These are phyloP conservation scores for Ophonus ardosiacus DNA, from an alignment of 2,888 invertebrate species.

Conservation along the genomic window DNA sequence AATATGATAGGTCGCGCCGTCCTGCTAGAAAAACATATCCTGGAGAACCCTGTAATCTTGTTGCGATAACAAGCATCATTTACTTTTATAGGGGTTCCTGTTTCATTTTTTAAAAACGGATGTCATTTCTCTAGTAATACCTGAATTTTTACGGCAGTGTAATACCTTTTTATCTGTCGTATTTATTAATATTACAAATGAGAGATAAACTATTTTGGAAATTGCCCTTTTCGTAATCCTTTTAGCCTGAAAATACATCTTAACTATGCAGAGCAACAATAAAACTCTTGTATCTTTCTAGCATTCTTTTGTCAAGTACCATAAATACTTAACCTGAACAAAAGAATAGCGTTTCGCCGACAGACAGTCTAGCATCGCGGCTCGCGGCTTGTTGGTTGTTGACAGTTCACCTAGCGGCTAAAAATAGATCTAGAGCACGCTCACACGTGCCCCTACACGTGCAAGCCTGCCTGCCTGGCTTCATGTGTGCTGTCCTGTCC, in stretches of 20 bases:
- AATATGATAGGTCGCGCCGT: too few species aligned
- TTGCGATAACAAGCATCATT: too few species aligned
- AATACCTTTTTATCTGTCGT: background rate
- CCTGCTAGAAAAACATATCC: too few species aligned
- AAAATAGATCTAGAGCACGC: constrained; percentile 24
- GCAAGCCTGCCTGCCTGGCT: background rate
- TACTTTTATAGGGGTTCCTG: too few species aligned
- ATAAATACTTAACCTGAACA: constrained; percentile 21
- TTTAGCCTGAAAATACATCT: background rate
- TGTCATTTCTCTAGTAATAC: too few species aligned
- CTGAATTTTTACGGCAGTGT: too few species aligned
- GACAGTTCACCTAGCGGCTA: constrained; percentile 15
- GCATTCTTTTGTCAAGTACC: background rate
- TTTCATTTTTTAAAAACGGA: too few species aligned
- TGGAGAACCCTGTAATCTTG: too few species aligned
- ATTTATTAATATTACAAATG: too few species aligned
- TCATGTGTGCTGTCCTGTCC: background rate
- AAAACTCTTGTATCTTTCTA: background rate
- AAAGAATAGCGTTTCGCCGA: constrained; percentile 6
- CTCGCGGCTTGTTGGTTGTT: background rate
- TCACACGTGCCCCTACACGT: constrained; percentile 9
- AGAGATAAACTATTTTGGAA: too few species aligned
- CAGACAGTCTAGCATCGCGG: constrained; percentile 16
- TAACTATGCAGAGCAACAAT: background rate
- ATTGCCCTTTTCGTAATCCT: background rate